Conservation (phyloP, 2,888 invertebrate genomes). For the Andrena chrysosceles region DNA sequence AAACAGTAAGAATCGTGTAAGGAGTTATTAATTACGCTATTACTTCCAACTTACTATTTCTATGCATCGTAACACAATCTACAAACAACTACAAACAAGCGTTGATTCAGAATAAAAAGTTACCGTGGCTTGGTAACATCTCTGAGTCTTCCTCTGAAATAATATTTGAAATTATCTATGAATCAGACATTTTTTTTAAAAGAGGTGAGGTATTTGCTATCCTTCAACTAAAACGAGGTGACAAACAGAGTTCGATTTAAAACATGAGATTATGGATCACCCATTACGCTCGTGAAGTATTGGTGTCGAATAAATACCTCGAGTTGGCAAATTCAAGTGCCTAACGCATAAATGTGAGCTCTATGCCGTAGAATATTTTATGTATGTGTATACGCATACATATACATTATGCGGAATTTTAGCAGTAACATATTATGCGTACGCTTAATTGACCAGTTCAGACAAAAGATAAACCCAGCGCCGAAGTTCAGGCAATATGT, state of each 20-base stretch:
- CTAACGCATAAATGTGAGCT: conserved; percentile 14
- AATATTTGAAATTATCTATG: conserved; percentile 78
- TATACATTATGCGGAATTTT: conserved; percentile 34
- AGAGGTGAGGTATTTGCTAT: conserved; percentile 25
- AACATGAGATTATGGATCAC: not conserved
- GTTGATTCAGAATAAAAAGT: conserved; percentile 80
- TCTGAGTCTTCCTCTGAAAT: conserved; percentile 85
- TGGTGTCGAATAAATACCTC: not conserved
- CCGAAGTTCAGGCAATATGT: conserved; percentile 51
- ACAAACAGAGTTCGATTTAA: conserved; percentile 5
- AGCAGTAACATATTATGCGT: conserved; percentile 45
- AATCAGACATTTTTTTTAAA: conserved; percentile 56
- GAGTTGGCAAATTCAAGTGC: not conserved
- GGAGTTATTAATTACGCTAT: conserved; percentile 3
- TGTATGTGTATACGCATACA: conserved; percentile 5
- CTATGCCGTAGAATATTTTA: conserved; percentile 21
- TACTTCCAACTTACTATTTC: conserved; percentile 56
- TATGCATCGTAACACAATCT: conserved; percentile 63
- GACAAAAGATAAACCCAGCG: conserved; percentile 37
- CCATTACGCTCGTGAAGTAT: not conserved
- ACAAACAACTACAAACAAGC: conserved; percentile 74
- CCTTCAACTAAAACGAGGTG: conserved; percentile 42
- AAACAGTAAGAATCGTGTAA: not conserved
- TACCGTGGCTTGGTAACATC: conserved; percentile 84
- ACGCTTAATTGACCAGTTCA: conserved; percentile 38